A percentile compares a stretch with the other conserved stretches of the same genome.
Evolutionary conservation across 2,888 invertebrate genomes (phyloP).

Genomic region (Malthinus seriepunctatus): DNA sequence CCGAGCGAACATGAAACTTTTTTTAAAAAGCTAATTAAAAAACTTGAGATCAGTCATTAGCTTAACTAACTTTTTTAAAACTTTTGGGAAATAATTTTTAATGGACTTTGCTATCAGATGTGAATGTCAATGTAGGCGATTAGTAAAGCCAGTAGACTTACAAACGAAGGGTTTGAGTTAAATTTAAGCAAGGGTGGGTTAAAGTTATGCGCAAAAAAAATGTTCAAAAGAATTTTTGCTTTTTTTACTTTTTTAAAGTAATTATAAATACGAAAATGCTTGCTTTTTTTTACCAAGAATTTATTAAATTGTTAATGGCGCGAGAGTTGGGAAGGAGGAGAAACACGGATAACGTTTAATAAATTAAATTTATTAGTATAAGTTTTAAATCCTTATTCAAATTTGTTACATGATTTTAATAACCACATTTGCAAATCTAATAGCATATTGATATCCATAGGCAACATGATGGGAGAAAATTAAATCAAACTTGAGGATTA

Average conservation of each 20-base stretch:
- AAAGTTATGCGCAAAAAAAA: background rate
- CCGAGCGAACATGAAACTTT: conserved; percentile 28
- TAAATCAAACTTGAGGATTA: conserved; percentile 4
- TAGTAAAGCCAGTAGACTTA: background rate
- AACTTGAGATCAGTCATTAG: conserved; percentile 33
- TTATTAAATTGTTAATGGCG: no score
- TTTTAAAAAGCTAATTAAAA: conserved; percentile 31
- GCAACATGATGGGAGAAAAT: conserved; percentile 3
- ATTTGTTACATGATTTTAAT: conserved; percentile 5
- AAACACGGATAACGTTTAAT: background rate
- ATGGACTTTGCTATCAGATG: conserved; percentile 31
- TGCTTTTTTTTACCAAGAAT: no score
- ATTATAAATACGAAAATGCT: no score
- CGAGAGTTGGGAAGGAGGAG: background rate
- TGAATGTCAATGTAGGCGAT: conserved; percentile 24
- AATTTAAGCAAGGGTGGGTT: background rate
- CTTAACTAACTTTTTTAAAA: conserved; percentile 30
- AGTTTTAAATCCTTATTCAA: conserved; percentile 6
- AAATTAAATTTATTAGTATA: conserved; percentile 1
- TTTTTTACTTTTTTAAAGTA: background rate
- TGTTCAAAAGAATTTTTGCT: background rate
- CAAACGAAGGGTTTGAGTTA: conserved; percentile 1
- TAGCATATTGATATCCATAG: conserved; percentile 6
- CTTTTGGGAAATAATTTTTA: conserved; percentile 31
- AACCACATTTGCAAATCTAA: conserved; percentile 5